Evolutionary conservation across 2,888 invertebrate species (phyloP), one percentile per base, ranked within the genome.

Genomic region (Conistra vaccinii): DNA sequence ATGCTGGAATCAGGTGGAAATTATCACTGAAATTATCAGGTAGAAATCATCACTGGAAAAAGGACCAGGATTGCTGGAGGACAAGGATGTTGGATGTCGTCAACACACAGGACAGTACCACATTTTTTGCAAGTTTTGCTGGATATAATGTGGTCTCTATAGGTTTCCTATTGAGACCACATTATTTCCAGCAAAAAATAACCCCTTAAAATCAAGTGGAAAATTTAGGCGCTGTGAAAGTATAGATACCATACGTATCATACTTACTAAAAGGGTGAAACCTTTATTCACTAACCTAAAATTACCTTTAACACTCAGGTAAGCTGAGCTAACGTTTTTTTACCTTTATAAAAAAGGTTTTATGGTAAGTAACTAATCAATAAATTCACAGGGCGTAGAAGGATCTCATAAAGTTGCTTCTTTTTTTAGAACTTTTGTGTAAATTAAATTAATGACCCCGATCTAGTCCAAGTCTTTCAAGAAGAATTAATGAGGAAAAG

Each of bases 361-460:
- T 71, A 53, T 53, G 17, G 32, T 57, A 68, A 29, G 26, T 53
- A 74, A 58, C 42, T 39, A 71, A 81, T 74, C 73, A 69, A 81
- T 69, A 69, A 45, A 68, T 73, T 72, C 55, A 66, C 69, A 76
- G 26, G 39, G 58, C 58, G 10, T 53, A 63, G 20, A 70, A 29
- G 57, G n/a, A 45, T 72, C 51, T 72, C 60, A 58, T 53, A 81
- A 71, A 81, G 20, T 61, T 45, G 26, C 35, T 6, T 39, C 51
- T 73, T 53, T 73, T 84, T 68, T 14, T 68, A 73, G 42, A 63
- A 63, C 62, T 81, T 80, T 62, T 58, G 58, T 61, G 23, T 63
- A 77, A 81, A 85, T 78, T 69, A 53, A 81, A 83, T 72, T 77
- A 81, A 85, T 72, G 62, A 61, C 61, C 29, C 71, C 29, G 66